A percentile compares a stretch with the other conserved stretches of the same genome.
phyloP scores from a whole-genome alignment of 2,888 invertebrate species.

The Rhaphigaster nebulosa region DNA sequence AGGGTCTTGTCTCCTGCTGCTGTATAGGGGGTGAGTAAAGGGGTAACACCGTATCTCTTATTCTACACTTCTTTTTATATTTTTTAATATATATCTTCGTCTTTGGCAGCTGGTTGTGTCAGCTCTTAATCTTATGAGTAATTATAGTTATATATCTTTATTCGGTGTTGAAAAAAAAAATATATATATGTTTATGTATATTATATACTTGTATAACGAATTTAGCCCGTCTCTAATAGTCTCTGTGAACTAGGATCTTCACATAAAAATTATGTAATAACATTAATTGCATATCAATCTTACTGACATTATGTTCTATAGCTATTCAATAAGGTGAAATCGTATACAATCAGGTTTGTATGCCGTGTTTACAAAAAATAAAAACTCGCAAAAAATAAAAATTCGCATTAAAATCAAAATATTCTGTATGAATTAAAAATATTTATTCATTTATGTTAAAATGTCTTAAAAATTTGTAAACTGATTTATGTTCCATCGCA shows the following conservation, averaged over 20 bases:
- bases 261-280: too few species aligned
- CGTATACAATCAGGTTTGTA: neutral
- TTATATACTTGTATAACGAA: neutral
- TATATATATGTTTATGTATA: too few species aligned
- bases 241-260: too few species aligned
- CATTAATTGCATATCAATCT: too few species aligned
- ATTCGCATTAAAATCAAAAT: neutral
- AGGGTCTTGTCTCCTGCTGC: neutral
- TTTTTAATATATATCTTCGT: neutral
- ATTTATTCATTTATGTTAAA: too few species aligned
- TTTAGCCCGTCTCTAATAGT: too few species aligned
- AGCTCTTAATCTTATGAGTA: neutral
- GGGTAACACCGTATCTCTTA: neutral
- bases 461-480: neutral
- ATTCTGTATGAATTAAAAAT: neutral
- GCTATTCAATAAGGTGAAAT: neutral
- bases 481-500: neutral
- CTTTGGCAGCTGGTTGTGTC: neutral
- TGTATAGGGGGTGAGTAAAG: neutral
- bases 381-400: neutral
- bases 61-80: neutral
- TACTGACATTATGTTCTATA: neutral
- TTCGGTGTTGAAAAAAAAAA: too few species aligned
- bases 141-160: too few species aligned
- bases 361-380: neutral